A percentile compares a stretch with the other conserved stretches of the same genome.
phyloP scores from a whole-genome alignment of 2,888 invertebrate species.

The Drosophila infuscata region DNA sequence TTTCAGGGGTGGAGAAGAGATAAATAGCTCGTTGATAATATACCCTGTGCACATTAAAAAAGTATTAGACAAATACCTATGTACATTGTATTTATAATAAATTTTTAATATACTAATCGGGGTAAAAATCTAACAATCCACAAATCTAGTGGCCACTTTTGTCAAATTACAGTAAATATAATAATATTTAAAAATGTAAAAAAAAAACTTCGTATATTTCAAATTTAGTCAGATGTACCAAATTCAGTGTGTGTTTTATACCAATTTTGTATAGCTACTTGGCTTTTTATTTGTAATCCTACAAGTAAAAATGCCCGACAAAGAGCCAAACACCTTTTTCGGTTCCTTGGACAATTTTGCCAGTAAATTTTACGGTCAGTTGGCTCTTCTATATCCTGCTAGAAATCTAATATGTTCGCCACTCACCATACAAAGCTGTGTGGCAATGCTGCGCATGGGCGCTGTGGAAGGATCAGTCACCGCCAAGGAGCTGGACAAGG shows the following conservation, averaged over 20 bases:
- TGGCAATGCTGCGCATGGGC: slow-evolving; percentile 47
- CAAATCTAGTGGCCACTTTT: background rate
- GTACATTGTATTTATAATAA: background rate
- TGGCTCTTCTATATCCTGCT: slow-evolving; percentile 15
- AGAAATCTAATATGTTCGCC: slow-evolving; percentile 53
- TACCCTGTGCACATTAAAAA: too few species aligned
- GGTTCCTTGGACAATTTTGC: slow-evolving; percentile 22
- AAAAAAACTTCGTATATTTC: background rate
- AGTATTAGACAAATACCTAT: too few species aligned
- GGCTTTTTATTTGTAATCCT: background rate
- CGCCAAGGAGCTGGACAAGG: slow-evolving; percentile 38
- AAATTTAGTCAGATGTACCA: slow-evolving; percentile 4
- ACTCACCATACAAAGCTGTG: slow-evolving; percentile 35
- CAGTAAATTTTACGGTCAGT: slow-evolving; percentile 12
- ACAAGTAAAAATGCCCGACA: background rate
- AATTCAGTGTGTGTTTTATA: background rate
- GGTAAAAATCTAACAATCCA: background rate
- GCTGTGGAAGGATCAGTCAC: slow-evolving; percentile 26
- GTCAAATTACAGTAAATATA: background rate
- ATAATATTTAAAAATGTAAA: background rate
- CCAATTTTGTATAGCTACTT: background rate
- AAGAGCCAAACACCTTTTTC: slow-evolving; percentile 8
- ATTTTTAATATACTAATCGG: background rate
- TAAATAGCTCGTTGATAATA: background rate
- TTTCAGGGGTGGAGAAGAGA: background rate